phyloP scores from a whole-genome alignment of 2,113 vertebrate genomes.

The Phalacrocorax carbo region DNA sequence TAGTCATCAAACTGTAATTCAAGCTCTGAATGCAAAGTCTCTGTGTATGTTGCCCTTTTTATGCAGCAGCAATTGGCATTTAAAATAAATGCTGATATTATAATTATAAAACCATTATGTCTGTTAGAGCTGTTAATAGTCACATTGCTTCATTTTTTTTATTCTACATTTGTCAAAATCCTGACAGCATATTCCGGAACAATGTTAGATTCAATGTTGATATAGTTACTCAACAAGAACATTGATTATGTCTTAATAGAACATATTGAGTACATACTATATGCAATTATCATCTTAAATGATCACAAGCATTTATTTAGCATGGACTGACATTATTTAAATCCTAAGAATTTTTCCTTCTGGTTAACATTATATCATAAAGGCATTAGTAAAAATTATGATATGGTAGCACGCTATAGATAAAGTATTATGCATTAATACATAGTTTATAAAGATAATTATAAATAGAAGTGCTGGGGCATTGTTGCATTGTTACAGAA shows the following conservation, averaged over 20 bases:
- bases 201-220: conserved; percentile 18
- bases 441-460: neutral
- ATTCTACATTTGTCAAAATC: conserved; percentile 31
- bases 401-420: neutral
- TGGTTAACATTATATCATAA: neutral
- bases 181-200: neutral
- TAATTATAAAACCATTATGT: conserved; percentile 41
- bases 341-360: neutral
- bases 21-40: neutral
- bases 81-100: conserved; percentile 49
- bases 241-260: conserved; percentile 41
- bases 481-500: neutral
- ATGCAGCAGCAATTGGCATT: neutral
- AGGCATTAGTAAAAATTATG: neutral
- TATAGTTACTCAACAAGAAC: conserved; percentile 48
- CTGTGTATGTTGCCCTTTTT: neutral
- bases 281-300: conserved; percentile 32
- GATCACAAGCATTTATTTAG: conserved; percentile 29
- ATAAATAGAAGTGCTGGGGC: neutral
- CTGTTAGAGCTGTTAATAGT: conserved; percentile 25
- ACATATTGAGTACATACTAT: neutral
- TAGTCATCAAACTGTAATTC: conserved; percentile 33
- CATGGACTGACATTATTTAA: conserved; percentile 12
- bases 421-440: neutral
- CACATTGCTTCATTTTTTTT: neutral